Evolutionary conservation across 2,888 invertebrate species (phyloP).

Genomic region (Orchesellides sinensis): DNA sequence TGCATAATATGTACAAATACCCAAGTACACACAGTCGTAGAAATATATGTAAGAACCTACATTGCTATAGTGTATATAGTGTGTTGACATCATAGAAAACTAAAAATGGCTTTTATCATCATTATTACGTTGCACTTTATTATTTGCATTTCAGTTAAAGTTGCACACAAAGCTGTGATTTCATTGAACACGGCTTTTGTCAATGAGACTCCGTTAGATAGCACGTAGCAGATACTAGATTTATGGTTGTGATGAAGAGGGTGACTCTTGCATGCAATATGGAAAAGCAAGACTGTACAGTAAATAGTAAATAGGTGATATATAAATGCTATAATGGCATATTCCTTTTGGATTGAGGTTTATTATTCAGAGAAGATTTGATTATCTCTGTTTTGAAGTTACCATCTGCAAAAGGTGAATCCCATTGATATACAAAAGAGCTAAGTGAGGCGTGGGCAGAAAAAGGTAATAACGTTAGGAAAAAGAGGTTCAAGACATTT

Average conservation of each 20-base stretch:
- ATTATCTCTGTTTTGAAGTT: conserved; percentile 21
- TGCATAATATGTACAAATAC: too few relatives aligned
- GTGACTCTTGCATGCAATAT: not conserved
- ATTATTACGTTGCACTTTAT: conserved; percentile 6
- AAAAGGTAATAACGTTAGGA: not conserved
- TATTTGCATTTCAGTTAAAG: conserved; percentile 12
- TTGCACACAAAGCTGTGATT: not conserved
- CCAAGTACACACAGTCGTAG: too few relatives aligned
- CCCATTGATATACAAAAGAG: too few relatives aligned
- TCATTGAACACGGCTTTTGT: conserved; percentile 1
- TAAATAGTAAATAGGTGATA: too few relatives aligned
- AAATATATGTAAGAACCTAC: not conserved
- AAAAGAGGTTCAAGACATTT: not conserved
- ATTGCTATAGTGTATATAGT: conserved; percentile 3
- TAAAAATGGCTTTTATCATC: not conserved
- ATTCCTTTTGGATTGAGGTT: conserved; percentile 8
- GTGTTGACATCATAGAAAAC: conserved; percentile 24
- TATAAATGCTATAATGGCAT: conserved; percentile 3
- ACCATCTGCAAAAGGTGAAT: not conserved
- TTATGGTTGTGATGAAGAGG: conserved; percentile 3
- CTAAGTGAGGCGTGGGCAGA: conserved; percentile 48
- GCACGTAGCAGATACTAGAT: not conserved
- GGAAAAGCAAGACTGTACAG: too few relatives aligned
- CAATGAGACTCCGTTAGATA: not conserved
- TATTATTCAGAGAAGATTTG: conserved; percentile 28